Evolutionary conservation across 1,140 invertebrate genomes (phyloP), one percentile per base, ranked within the genome.

Genomic region (Cotesia typhae): DNA sequence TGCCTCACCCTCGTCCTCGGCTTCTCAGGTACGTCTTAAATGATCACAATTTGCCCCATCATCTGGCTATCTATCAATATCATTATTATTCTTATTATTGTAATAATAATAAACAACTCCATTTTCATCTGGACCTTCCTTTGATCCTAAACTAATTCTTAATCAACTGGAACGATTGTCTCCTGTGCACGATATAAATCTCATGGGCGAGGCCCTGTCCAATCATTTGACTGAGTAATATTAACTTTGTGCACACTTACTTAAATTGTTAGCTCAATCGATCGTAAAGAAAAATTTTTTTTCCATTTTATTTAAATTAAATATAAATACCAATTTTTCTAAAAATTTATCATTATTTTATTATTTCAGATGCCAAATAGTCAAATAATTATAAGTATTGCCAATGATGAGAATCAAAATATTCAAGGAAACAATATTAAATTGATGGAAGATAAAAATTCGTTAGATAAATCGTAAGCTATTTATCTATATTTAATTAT

Each of bases 21-120:
- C 76, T 57, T 78, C 79, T 72, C 79, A 80, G 79, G 79, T 81
- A 35, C 28, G 66, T 57, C 66, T 12, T 17, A 63, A 17, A 63
- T 63, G 9, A 38, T 65, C 38, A 51, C 36, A 51, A 10, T 7
- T 1, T 67, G 4, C 17, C 28, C 57, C 20, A 9, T 36, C 28
- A 37, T 67, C 20, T 35, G 9, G 20, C 51, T 55, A 14, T 20
- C 5, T 14, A 38, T 28, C 51, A 28, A 14, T 47, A 35, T 52
- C 36, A n/a, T 36, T 5, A n/a, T 36, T 5, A 10, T 47, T 17
- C 17, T 17, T 10, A 47, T 47, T 10, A 47, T 47, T 10, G 5
- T 47, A 2, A 7, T 10, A 47, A 47, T 9, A 6, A 47, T 47
- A 47, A 47, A 47, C 5, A 47, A 47, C 41, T 47, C 41, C 41